Conservation (phyloP, 2,888 invertebrate species). For the Eledona agricola region DNA sequence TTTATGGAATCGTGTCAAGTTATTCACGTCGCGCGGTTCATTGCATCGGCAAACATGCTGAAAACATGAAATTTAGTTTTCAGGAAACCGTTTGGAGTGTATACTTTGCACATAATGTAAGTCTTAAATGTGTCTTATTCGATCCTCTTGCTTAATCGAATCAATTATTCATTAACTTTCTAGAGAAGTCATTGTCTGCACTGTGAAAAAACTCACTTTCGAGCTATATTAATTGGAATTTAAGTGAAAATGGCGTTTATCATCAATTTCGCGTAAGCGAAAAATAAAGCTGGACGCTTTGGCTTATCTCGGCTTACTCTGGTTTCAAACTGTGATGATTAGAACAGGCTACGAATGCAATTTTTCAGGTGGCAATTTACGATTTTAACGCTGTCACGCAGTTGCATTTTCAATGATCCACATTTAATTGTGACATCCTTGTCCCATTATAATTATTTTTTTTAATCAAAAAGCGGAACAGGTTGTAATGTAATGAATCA, state of each 20-base stretch:
- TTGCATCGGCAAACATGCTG: constrained; percentile 7
- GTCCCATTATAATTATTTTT: constrained; percentile 1
- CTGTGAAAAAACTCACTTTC: constrained; percentile 1
- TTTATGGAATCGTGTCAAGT: constrained; percentile 12
- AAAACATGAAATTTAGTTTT: too few relatives aligned
- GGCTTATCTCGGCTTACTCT: constrained; percentile 6
- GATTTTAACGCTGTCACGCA: constrained; percentile 15
- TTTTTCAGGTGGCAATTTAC: constrained; percentile 5
- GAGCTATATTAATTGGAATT: constrained; percentile 1
- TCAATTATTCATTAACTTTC: constrained; percentile 27
- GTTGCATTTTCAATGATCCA: constrained; percentile 20
- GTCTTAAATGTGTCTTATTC: constrained; percentile 12
- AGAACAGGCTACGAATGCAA: background rate
- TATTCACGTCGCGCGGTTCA: constrained; percentile 2
- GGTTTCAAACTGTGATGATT: constrained; percentile 5
- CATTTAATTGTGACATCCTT: constrained; percentile 21
- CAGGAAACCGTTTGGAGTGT: too few relatives aligned
- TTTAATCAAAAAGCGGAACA: constrained; percentile 19
- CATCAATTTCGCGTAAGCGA: background rate
- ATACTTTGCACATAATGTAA: too few relatives aligned
- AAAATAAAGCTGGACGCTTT: constrained; percentile 8
- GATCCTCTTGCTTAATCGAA: constrained; percentile 4
- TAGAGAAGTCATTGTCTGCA: constrained; percentile 1
- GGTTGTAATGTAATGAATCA: constrained; percentile 10
- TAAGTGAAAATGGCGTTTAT: background rate